These are phyloP conservation scores for Hydriomena furcata DNA, from an alignment of 2,888 invertebrate genomes.

Conservation along the genomic window DNA sequence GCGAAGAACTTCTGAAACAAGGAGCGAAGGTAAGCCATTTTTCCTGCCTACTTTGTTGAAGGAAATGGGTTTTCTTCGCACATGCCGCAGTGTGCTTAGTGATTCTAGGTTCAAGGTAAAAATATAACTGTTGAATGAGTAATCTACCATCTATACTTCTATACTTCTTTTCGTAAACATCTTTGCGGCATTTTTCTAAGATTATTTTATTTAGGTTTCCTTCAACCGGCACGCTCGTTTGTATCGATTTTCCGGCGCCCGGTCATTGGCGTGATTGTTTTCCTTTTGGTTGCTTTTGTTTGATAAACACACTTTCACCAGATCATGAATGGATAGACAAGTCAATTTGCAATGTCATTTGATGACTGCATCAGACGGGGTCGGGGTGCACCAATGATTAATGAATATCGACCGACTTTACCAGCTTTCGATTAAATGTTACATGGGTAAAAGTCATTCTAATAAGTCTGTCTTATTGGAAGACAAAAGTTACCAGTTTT, in stretches of 20 bases:
- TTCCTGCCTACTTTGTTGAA: conserved; percentile 24
- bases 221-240: conserved; percentile 42
- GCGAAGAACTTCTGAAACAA: conserved; percentile 87
- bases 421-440: too few relatives aligned
- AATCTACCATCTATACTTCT: too few relatives aligned
- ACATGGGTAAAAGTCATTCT: too few relatives aligned
- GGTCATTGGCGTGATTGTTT: conserved; percentile 53
- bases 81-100: conserved; percentile 34
- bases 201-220: conserved; percentile 26
- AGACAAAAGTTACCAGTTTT: too few relatives aligned
- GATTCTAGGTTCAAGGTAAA: conserved; percentile 67
- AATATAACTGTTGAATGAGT: conserved; percentile 57
- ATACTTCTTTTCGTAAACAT: too few relatives aligned
- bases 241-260: conserved; percentile 73
- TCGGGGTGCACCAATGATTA: too few relatives aligned
- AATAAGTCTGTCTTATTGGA: too few relatives aligned
- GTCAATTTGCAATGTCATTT: not conserved
- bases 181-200: not conserved
- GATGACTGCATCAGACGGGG: too few relatives aligned
- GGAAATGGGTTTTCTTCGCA: conserved; percentile 36
- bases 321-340: not conserved
- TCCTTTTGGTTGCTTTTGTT: conserved; percentile 47
- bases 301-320: not conserved
- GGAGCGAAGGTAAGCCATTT: conserved; percentile 87
- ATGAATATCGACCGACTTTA: too few relatives aligned